A percentile compares a stretch with the other conserved stretches of the same genome.
phyloP scores from a whole-genome alignment of 2,888 invertebrate genomes.

The Psylliodes chrysocephalus region DNA sequence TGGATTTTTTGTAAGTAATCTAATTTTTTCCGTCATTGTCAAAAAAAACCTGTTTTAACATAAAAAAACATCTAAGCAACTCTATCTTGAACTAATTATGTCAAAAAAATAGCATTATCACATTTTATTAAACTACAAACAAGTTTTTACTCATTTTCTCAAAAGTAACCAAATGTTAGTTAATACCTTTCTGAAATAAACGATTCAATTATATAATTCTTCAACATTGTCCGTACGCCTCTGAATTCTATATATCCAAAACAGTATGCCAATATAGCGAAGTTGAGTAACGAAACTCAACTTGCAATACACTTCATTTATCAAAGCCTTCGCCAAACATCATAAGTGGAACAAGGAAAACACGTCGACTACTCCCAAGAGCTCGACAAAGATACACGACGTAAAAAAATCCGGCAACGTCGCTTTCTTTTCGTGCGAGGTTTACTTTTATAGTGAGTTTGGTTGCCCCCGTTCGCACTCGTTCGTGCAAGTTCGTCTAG shows the following conservation, averaged over 20 bases:
- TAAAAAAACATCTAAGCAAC: too few relatives aligned
- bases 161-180: too few relatives aligned
- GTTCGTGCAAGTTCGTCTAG: slow-evolving; percentile 36
- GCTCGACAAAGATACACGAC: slow-evolving; percentile 34
- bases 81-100: too few relatives aligned
- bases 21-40: too few relatives aligned
- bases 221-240: slow-evolving; percentile 13
- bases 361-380: slow-evolving; percentile 6
- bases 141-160: too few relatives aligned
- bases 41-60: too few relatives aligned
- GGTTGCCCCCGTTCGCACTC: slow-evolving; percentile 33
- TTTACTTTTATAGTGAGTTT: neutral
- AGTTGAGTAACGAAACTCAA: slow-evolving; percentile 25
- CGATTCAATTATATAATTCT: too few relatives aligned
- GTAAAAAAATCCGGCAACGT: slow-evolving; percentile 38
- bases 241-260: slow-evolving; percentile 28
- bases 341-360: slow-evolving; percentile 33
- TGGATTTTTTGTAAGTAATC: too few relatives aligned
- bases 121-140: too few relatives aligned
- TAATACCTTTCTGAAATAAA: too few relatives aligned
- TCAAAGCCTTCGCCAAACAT: slow-evolving; percentile 24
- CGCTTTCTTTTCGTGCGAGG: slow-evolving; percentile 38
- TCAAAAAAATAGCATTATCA: too few relatives aligned
- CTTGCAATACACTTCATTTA: slow-evolving; percentile 34
- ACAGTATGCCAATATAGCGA: slow-evolving; percentile 36